Conservation (phyloP, 2,888 invertebrate species). For the Watsonalla cultraria region DNA sequence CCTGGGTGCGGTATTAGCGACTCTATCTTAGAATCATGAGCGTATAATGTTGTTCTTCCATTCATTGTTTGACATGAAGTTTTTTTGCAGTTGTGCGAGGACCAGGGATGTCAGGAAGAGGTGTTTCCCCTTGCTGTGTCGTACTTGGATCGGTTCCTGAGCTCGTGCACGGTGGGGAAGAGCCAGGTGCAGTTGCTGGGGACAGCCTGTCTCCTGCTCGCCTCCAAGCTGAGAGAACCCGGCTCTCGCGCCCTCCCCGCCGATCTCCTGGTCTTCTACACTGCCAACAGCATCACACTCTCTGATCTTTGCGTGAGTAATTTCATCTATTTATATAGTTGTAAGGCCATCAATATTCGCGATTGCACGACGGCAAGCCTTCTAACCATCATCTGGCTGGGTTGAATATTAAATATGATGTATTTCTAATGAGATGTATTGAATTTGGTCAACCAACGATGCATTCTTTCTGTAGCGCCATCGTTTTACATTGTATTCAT, state of each 20-base stretch:
- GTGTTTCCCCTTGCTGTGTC: slow-evolving; percentile 95
- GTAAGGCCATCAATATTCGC: too few relatives aligned
- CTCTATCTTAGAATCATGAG: slow-evolving; percentile 29
- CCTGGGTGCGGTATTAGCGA: slow-evolving; percentile 39
- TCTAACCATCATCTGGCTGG: too few relatives aligned
- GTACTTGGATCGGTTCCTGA: slow-evolving; percentile 95
- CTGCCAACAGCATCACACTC: slow-evolving; percentile 93
- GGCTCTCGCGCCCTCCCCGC: slow-evolving; percentile 85
- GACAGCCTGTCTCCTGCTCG: slow-evolving; percentile 93
- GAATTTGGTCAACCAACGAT: too few relatives aligned
- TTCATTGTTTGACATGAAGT: slow-evolving; percentile 10
- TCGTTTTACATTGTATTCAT: too few relatives aligned
- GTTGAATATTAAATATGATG: too few relatives aligned
- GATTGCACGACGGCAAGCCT: too few relatives aligned
- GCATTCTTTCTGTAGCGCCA: too few relatives aligned
- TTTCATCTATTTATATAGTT: background rate
- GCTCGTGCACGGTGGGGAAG: slow-evolving; percentile 88
- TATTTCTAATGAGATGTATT: too few relatives aligned
- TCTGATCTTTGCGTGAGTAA: slow-evolving; percentile 92
- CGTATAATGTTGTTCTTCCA: slow-evolving; percentile 8
- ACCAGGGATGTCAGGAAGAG: slow-evolving; percentile 94
- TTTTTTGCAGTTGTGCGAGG: slow-evolving; percentile 91
- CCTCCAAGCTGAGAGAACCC: slow-evolving; percentile 95
- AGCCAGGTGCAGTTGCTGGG: slow-evolving; percentile 94
- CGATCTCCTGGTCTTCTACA: slow-evolving; percentile 92